These are phyloP conservation scores for Tetragnatha versicolor DNA, from an alignment of 1,140 invertebrate species.

Conservation along the genomic window DNA sequence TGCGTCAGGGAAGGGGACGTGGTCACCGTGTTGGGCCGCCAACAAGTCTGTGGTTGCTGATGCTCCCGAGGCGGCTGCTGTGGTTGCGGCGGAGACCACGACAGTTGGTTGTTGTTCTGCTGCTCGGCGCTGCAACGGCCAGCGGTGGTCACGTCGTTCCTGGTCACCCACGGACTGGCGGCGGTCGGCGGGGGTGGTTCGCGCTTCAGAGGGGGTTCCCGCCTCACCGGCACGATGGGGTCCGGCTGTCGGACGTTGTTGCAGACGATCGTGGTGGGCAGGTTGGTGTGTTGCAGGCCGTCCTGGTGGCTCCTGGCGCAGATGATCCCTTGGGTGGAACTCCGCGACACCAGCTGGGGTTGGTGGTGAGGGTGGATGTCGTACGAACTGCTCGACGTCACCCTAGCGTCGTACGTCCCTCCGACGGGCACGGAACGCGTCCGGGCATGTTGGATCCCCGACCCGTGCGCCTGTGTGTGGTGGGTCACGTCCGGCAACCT, in stretches of 20 bases:
- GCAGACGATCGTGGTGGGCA: background rate
- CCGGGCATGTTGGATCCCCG: constrained; percentile 39
- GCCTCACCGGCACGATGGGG: too few relatives aligned
- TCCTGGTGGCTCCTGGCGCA: constrained; percentile 40
- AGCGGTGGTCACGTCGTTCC: background rate
- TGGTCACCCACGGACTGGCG: constrained; percentile 51
- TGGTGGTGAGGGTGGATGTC: constrained; percentile 40
- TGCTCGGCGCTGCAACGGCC: background rate
- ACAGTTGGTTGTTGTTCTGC: constrained; percentile 15
- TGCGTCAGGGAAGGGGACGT: constrained; percentile 30
- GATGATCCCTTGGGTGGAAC: constrained; percentile 48
- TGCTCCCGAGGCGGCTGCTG: background rate
- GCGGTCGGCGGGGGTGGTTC: constrained; percentile 8
- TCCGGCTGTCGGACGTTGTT: constrained; percentile 6
- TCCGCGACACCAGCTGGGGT: constrained; percentile 39
- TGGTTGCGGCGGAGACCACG: background rate
- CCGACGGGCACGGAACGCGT: constrained; percentile 47
- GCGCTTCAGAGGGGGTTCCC: constrained; percentile 23
- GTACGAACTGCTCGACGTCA: constrained; percentile 47
- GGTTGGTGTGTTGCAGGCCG: background rate
- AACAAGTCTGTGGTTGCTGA: constrained; percentile 12
- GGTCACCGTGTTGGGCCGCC: constrained; percentile 26
- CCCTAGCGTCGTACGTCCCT: constrained; percentile 37
- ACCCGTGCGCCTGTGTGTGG: constrained; percentile 14
- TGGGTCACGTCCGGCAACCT: constrained; percentile 42